Percentiles rank a stretch among this genome's conserved stretches.
phyloP scores from a whole-genome alignment of 2,113 vertebrate genomes.

The Pygoscelis antarcticus region DNA sequence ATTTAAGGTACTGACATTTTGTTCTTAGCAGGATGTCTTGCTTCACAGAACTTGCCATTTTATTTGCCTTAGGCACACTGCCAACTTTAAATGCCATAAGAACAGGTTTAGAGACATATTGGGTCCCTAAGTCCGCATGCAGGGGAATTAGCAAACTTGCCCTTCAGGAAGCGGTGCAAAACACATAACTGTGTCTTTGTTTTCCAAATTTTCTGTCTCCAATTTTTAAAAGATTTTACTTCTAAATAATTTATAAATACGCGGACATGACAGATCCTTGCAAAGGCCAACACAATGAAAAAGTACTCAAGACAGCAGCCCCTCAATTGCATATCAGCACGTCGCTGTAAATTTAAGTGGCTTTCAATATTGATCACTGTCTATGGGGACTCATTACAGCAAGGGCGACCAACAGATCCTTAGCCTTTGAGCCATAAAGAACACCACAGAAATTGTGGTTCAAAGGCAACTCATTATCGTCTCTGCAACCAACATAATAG shows the following conservation, averaged over 20 bases:
- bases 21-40: not conserved
- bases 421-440: not conserved
- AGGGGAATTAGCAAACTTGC: not conserved
- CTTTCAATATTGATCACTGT: not conserved
- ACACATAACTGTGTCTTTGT: not conserved
- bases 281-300: not conserved
- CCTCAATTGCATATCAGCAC: accelerated
- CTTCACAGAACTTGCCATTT: not conserved
- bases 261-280: not conserved
- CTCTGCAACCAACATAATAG: not conserved
- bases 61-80: not conserved
- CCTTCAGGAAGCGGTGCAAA: not conserved
- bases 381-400: not conserved
- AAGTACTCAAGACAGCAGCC: not conserved
- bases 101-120: not conserved
- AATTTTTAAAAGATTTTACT: not conserved
- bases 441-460: not conserved
- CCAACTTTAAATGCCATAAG: not conserved
- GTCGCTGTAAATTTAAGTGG: not conserved
- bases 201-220: not conserved
- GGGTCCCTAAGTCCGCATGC: not conserved
- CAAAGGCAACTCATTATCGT: not conserved
- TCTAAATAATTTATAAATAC: not conserved
- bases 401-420: not conserved
- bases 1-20: not conserved